Base-by-base conservation (phyloP, 2,113 vertebrate genomes). In the Haemorhous mexicanus region DNA sequence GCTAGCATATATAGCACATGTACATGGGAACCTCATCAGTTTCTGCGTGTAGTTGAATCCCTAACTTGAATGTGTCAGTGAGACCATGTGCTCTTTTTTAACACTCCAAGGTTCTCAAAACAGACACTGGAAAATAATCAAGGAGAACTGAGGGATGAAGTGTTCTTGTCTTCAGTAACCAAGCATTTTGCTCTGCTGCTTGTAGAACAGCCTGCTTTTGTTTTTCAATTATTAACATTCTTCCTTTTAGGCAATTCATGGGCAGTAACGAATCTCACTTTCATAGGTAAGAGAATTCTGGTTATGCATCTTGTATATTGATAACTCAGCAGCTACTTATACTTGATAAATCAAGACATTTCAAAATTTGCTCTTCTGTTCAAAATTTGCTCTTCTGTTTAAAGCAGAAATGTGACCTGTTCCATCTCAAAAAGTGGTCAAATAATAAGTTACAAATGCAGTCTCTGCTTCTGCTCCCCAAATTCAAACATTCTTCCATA, bases 1-100 rank as follows among this genome's bases (percentile, higher is more conserved):
- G 4, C 4, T 13, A 55, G 28, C 16, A 18, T 7, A 9, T 13
- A 12, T 1, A 63, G 14, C n/a, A 41, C 1, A 0, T 20, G 23
- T 37, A 17, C 46, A 32, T 7, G 80, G 27, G 7, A 47, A 78
- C 30, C 6, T 2, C 1, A 37, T 22, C 66, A 43, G 6, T 30
- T 19, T 8, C 8, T 19, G 6, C 11, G 16, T 46, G 6, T 19
- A 13, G 49, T 1, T 55, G n/a, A 58, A 76, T 1, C 2, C 43
- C 58, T 64, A 43, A 5, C 17, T 56, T 23, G 0, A 76, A 64
- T 21, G 58, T 5, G 8, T 28, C 26, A 20, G 24, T 19, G 39
- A 80, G 26, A 32, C 5, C 26, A 10, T 49, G 18, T 33, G 22
- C 12, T 72, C 16, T 0, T 35, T 89, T 74, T 28, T 35, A 33